phyloP scores from a whole-genome alignment of 2,113 vertebrate genomes.

The Poeciliopsis retropinna region DNA sequence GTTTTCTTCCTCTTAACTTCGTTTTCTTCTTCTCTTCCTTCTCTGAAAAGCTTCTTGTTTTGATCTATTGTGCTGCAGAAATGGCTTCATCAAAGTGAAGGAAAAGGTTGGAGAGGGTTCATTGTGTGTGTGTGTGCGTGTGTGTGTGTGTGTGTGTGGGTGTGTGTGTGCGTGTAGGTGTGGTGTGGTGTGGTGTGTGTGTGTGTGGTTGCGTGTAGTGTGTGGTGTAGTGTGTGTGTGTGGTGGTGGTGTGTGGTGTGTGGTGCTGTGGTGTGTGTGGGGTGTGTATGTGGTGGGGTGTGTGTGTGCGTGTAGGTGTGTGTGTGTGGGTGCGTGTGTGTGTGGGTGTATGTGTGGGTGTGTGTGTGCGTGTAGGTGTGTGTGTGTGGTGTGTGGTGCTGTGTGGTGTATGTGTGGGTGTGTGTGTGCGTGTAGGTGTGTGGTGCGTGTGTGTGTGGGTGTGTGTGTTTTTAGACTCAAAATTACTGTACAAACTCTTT shows the following conservation, averaged over 20 bases:
- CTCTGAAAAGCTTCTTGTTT: too few species aligned
- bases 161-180: background rate
- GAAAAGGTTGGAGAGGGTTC: too few species aligned
- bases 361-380: background rate
- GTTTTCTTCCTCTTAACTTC: too few species aligned
- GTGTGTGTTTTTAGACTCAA: too few species aligned
- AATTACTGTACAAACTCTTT: too few species aligned
- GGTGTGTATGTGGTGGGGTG: background rate
- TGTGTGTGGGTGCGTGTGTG: constrained; percentile 15
- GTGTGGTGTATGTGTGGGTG: background rate
- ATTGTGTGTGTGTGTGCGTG: constrained; percentile 13
- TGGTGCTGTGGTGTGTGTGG: background rate
- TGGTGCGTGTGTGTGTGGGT: background rate
- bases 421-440: background rate
- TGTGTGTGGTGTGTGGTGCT: background rate
- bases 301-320: background rate
- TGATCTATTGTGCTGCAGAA: too few species aligned
- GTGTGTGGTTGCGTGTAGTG: background rate
- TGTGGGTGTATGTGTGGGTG: too few species aligned
- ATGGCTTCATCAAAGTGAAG: too few species aligned
- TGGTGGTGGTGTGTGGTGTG: background rate
- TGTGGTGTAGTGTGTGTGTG: background rate
- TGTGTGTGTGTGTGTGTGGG: too few species aligned
- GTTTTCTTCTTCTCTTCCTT: too few species aligned
- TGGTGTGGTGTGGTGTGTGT: background rate